phyloP scores from a whole-genome alignment of 1,140 invertebrate genomes.

The Sitodiplosis mosellana region DNA sequence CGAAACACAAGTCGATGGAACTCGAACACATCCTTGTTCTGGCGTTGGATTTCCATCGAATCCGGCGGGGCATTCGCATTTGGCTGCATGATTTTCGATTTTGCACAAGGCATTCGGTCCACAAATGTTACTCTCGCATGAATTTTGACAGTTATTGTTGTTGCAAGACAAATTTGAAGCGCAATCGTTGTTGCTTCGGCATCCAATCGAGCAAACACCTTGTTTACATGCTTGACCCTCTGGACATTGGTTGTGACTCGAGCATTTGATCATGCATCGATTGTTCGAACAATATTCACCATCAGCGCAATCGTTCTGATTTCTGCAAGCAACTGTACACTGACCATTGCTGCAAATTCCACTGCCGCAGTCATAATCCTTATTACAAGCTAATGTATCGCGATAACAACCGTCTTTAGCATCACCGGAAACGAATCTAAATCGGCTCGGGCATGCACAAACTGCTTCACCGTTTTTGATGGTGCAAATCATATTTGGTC shows the following conservation, averaged over 20 bases:
- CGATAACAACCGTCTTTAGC: conserved; percentile 54
- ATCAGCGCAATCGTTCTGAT: conserved; percentile 53
- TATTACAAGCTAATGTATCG: conserved; percentile 37
- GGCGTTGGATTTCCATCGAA: conserved; percentile 78
- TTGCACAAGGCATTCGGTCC: conserved; percentile 69
- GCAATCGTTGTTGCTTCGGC: conserved; percentile 65
- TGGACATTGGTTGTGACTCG: conserved; percentile 60
- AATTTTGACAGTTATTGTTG: conserved; percentile 66
- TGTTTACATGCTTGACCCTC: conserved; percentile 58
- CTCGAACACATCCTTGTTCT: conserved; percentile 67
- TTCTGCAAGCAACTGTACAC: conserved; percentile 64
- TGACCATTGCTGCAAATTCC: conserved; percentile 63
- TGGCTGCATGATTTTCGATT: conserved; percentile 45
- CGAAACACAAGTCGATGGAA: conserved; percentile 41
- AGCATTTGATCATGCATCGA: conserved; percentile 57
- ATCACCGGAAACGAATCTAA: conserved; percentile 37
- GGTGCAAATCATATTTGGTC: conserved; percentile 55
- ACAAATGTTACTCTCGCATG: conserved; percentile 57
- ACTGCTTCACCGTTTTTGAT: conserved; percentile 51
- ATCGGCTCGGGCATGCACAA: conserved; percentile 55
- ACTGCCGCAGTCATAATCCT: conserved; percentile 57
- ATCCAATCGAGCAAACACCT: conserved; percentile 62
- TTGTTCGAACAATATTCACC: conserved; percentile 64
- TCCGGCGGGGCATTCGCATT: conserved; percentile 60
- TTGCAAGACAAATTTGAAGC: conserved; percentile 54